Percentiles rank a stretch among this genome's conserved stretches.
Evolutionary conservation across 64 coral and sea anemone genomes (phyloP).

Genomic region (Pachyseris speciosa): DNA sequence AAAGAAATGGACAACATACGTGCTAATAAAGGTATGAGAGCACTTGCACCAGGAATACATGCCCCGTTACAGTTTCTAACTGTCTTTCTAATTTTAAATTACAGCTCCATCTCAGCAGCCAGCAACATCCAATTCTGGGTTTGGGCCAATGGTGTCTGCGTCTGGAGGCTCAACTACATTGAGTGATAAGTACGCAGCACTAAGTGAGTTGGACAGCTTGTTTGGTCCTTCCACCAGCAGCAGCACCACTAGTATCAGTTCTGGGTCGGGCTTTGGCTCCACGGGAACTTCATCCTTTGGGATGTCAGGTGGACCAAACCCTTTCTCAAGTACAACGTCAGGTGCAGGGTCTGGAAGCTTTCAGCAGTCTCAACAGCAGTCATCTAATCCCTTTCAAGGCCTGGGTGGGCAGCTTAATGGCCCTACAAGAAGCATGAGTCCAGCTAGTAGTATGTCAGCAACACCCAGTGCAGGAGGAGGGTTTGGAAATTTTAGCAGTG

Average conservation of each 20-base stretch:
- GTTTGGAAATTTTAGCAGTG: slow-evolving; percentile 7
- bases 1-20: too few species aligned
- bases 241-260: slow-evolving; percentile 13
- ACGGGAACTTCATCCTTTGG: slow-evolving; percentile 74
- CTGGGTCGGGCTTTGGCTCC: slow-evolving; percentile 71
- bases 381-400: slow-evolving; percentile 89
- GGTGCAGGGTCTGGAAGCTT: slow-evolving; percentile 26
- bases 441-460: slow-evolving; percentile 53
- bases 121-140: slow-evolving; percentile 51
- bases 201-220: slow-evolving; percentile 90
- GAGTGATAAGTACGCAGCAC: slow-evolving; percentile 91
- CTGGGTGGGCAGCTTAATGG: slow-evolving; percentile 87
- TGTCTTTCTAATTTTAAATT: background rate
- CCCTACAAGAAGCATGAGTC: slow-evolving; percentile 66
- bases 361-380: slow-evolving; percentile 67
- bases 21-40: too few species aligned
- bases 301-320: slow-evolving; percentile 97
- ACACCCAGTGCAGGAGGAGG: slow-evolving; percentile 36
- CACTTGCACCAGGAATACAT: too few species aligned
- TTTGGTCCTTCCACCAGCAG: slow-evolving; percentile 65
- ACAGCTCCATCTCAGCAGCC: slow-evolving; percentile 44
- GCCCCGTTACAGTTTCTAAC: background rate
- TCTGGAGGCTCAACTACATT: slow-evolving; percentile 28
- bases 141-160: slow-evolving; percentile 93
- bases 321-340: slow-evolving; percentile 77